These are phyloP conservation scores for Megalonaias nervosa DNA, from an alignment of 1,140 invertebrate genomes.

Conservation along the genomic window DNA sequence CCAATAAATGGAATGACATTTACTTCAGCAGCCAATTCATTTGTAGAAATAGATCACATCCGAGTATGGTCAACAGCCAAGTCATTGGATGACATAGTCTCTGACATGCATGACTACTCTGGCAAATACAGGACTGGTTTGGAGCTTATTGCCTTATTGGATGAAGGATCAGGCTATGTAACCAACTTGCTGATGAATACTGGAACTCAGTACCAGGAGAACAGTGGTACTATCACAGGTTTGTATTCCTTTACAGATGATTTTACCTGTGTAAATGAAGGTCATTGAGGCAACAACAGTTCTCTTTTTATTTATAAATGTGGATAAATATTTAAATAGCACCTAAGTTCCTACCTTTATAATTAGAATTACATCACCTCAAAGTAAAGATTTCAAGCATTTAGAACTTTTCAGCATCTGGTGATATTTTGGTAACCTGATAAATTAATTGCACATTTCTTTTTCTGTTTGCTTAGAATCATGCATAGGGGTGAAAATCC, in stretches of 20 bases:
- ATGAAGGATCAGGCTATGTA: conserved; percentile 28
- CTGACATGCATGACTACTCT: conserved; percentile 24
- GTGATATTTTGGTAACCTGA: too few species aligned
- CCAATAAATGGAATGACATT: conserved; percentile 2
- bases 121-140: not conserved
- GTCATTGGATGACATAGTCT: conserved; percentile 1
- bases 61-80: conserved; percentile 13
- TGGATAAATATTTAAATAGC: too few species aligned
- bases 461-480: too few species aligned
- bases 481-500: too few species aligned
- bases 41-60: conserved; percentile 17
- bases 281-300: conserved; percentile 5
- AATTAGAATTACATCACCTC: too few species aligned
- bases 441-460: too few species aligned
- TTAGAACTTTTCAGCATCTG: too few species aligned
- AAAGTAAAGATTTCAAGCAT: too few species aligned
- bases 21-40: not conserved
- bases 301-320: too few species aligned
- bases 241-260: not conserved
- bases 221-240: not conserved
- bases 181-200: not conserved
- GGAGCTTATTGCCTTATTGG: conserved; percentile 13
- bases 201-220: conserved; percentile 3
- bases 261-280: not conserved
- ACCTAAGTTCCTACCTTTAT: too few species aligned